Conservation (phyloP, 2,113 vertebrate species). For the Oryctolagus cuniculus region mOryCun1.1 NC_091438.1:72610501-72611000, state of each 20-base stretch:
- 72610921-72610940: too few relatives aligned
- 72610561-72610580: neutral
- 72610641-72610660: neutral
- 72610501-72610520: neutral
- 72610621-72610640: neutral
- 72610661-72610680: conserved; percentile 1
- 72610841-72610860: too few relatives aligned
- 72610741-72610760: neutral
- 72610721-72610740: neutral
- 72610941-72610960: too few relatives aligned
- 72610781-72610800: too few relatives aligned
- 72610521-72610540: neutral
- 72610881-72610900: too few relatives aligned
- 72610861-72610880: too few relatives aligned
- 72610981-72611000: too few relatives aligned
- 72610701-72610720: conserved; percentile 1
- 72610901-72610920: too few relatives aligned
- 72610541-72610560: neutral
- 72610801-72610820: too few relatives aligned
- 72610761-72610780: conserved; percentile 1
- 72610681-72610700: neutral
- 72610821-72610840: too few relatives aligned
- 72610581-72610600: neutral
- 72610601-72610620: neutral
- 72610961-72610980: too few relatives aligned